phyloP scores from a whole-genome alignment of 1,140 invertebrate genomes.

The Steinernema khuongi region DNA sequence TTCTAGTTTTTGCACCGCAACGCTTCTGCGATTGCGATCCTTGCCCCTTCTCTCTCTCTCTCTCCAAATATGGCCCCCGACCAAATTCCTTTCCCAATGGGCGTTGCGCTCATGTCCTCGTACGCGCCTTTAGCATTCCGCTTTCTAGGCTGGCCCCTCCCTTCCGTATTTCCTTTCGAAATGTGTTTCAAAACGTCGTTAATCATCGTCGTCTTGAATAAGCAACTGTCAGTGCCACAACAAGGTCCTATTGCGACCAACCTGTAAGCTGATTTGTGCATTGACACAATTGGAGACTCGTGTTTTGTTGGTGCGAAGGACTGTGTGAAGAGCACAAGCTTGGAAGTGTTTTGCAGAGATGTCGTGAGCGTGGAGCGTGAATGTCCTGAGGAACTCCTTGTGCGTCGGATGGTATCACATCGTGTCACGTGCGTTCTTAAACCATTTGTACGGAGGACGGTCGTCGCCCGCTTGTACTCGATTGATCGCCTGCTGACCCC shows the following conservation, averaged over 20 bases:
- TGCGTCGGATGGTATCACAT: background rate
- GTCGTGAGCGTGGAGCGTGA: no score
- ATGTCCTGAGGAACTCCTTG: no score
- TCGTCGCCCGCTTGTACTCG: background rate
- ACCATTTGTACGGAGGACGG: background rate
- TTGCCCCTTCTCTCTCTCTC: background rate
- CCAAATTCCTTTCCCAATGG: no score
- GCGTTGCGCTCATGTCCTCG: background rate
- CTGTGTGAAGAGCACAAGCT: no score
- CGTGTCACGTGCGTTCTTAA: conserved; percentile 2
- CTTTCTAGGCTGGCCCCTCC: no score
- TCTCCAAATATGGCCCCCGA: background rate
- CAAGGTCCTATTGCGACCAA: background rate
- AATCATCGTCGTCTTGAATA: background rate
- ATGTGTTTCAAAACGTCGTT: conserved; percentile 8
- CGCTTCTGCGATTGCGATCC: background rate
- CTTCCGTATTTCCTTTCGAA: background rate
- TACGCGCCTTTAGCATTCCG: background rate
- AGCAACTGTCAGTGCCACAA: background rate
- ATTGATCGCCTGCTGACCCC: background rate
- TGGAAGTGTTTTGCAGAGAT: no score
- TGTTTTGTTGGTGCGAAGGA: background rate
- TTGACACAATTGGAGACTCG: background rate
- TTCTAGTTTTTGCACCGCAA: no score
- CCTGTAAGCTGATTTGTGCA: background rate